Evolutionary conservation across 2,888 invertebrate genomes (phyloP).

Genomic region (Ischnura elegans): DNA sequence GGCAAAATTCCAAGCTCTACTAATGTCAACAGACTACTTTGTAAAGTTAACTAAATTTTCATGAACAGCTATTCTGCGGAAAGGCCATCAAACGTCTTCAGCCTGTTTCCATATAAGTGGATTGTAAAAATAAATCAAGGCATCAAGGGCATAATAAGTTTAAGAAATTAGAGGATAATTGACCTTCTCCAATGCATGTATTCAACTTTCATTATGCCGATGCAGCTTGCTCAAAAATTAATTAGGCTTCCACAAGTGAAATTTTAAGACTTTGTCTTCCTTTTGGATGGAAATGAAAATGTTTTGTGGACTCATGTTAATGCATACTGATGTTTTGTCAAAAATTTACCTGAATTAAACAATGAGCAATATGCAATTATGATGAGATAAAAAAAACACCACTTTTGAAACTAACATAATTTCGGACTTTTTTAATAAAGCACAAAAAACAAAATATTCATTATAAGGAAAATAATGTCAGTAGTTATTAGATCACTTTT

Average conservation of each 20-base stretch:
- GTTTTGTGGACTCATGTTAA: not conserved
- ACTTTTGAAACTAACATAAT: not conserved
- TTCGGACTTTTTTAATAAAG: not conserved
- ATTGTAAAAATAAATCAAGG: not conserved
- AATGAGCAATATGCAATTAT: conserved; percentile 4
- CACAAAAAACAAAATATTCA: not conserved
- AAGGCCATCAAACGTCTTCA: too few relatives aligned
- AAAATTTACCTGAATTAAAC: not conserved
- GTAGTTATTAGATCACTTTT: not conserved
- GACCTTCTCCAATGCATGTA: not conserved
- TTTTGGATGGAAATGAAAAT: not conserved
- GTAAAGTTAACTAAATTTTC: too few relatives aligned
- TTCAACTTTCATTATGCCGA: not conserved
- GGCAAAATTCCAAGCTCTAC: too few relatives aligned
- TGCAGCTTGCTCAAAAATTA: not conserved
- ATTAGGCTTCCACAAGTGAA: not conserved
- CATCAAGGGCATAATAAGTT: not conserved
- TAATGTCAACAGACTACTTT: too few relatives aligned
- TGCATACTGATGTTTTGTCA: not conserved
- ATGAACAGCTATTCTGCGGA: too few relatives aligned
- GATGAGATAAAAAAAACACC: not conserved
- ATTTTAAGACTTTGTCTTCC: not conserved
- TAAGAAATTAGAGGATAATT: not conserved
- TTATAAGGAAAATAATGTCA: not conserved
- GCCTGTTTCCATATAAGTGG: not conserved